Evolutionary conservation across 2,797 vertebrate genomes (phyloP).

Genomic region (Monodelphis domestica): DNA sequence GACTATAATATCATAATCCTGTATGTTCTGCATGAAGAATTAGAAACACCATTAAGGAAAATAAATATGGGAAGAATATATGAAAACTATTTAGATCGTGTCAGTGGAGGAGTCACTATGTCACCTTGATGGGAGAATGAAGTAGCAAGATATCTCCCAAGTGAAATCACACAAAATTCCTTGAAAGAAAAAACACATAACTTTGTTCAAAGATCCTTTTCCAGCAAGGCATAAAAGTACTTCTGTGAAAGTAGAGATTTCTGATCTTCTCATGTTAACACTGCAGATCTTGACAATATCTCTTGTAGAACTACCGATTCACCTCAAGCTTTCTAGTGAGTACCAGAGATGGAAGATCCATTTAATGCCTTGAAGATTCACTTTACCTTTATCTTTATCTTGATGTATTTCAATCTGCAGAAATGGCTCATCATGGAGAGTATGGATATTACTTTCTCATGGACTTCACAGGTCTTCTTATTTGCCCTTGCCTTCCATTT

Average conservation of each 20-base stretch:
- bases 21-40: not conserved
- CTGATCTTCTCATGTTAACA: not conserved
- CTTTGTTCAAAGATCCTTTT: not conserved
- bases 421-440: not conserved
- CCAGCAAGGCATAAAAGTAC: not conserved
- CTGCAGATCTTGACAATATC: not conserved
- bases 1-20: not conserved
- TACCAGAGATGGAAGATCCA: not conserved
- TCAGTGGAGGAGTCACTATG: not conserved
- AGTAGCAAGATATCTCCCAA: not conserved
- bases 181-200: not conserved
- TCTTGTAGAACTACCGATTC: not conserved
- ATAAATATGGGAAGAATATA: not conserved
- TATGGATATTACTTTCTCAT: not conserved
- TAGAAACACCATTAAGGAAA: not conserved
- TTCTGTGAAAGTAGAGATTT: not conserved
- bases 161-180: not conserved
- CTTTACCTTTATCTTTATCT: not conserved
- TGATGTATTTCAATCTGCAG: not conserved
- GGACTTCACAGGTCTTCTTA: not conserved
- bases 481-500: not conserved
- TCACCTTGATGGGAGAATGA: not conserved
- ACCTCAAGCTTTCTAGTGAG: not conserved
- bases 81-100: not conserved
- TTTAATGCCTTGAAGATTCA: too few species aligned